phyloP scores from a whole-genome alignment of 1,140 invertebrate genomes.

The Musca vetustissima region DNA sequence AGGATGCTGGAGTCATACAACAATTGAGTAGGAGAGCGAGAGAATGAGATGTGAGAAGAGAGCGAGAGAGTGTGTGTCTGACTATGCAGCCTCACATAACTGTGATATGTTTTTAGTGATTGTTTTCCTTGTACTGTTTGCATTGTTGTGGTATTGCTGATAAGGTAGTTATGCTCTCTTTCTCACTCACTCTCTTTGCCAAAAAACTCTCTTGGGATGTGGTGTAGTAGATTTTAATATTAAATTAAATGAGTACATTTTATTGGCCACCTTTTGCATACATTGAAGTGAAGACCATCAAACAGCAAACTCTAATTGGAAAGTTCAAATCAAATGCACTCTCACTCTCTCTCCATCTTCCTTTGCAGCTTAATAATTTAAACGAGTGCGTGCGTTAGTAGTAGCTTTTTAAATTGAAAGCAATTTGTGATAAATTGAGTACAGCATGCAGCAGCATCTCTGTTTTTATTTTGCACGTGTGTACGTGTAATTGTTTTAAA shows the following conservation, averaged over 20 bases:
- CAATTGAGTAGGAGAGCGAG: too few species aligned
- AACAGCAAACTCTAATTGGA: too few species aligned
- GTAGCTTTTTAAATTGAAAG: constrained; percentile 10
- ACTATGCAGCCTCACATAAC: too few species aligned
- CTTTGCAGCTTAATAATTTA: not conserved
- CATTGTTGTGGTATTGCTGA: too few species aligned
- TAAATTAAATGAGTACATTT: constrained; percentile 31
- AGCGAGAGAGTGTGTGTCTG: too few species aligned
- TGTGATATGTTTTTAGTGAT: too few species aligned
- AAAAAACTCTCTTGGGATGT: constrained; percentile 5
- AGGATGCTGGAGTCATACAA: too few species aligned
- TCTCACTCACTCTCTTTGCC: not conserved
- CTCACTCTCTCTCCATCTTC: not conserved
- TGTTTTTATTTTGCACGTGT: constrained; percentile 8
- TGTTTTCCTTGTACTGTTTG: too few species aligned
- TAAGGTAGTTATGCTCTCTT: not conserved
- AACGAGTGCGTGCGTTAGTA: not conserved
- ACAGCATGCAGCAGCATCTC: constrained; percentile 1
- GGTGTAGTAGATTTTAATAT: constrained; percentile 16
- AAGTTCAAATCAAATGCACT: too few species aligned
- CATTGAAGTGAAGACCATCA: not conserved
- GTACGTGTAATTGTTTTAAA: too few species aligned
- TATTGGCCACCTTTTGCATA: constrained; percentile 55
- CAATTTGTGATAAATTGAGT: constrained; percentile 23
- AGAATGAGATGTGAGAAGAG: too few species aligned